Percentiles rank a stretch among this genome's conserved stretches.
Conservation (phyloP, 2,797 vertebrate genomes). For the Streptopelia turtur region DNA sequence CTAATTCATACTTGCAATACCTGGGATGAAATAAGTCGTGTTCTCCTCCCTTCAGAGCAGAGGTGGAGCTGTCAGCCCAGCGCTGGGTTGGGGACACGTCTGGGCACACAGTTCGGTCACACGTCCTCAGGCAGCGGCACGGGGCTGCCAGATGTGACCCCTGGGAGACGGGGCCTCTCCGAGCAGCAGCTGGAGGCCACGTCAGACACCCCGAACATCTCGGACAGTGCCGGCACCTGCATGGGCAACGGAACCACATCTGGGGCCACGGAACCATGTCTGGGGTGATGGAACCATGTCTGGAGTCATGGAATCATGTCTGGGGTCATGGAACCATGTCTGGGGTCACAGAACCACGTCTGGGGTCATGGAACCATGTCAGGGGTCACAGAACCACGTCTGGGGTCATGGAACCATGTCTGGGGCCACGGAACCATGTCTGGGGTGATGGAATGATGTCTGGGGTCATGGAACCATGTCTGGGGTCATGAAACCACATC, state of each 20-base stretch:
- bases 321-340: too few species aligned
- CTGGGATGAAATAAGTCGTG: fast-evolving
- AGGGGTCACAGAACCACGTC: too few species aligned
- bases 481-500: too few species aligned
- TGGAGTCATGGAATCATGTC: too few species aligned
- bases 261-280: too few species aligned
- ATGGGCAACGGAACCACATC: not conserved
- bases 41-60: not conserved
- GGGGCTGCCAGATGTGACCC: constrained; percentile 17
- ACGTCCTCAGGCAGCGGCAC: not conserved
- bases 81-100: not conserved
- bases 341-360: too few species aligned
- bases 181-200: not conserved
- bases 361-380: too few species aligned
- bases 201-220: not conserved
- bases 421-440: too few species aligned
- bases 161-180: not conserved
- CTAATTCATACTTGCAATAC: not conserved
- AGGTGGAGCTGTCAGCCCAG: not conserved
- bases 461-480: too few species aligned
- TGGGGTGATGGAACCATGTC: too few species aligned
- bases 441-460: too few species aligned
- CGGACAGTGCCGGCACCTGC: not conserved
- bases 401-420: too few species aligned
- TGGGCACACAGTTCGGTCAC: not conserved